Evolutionary conservation across 2,113 vertebrate species (phyloP).

Genomic region (Cebus imitator): DNA sequence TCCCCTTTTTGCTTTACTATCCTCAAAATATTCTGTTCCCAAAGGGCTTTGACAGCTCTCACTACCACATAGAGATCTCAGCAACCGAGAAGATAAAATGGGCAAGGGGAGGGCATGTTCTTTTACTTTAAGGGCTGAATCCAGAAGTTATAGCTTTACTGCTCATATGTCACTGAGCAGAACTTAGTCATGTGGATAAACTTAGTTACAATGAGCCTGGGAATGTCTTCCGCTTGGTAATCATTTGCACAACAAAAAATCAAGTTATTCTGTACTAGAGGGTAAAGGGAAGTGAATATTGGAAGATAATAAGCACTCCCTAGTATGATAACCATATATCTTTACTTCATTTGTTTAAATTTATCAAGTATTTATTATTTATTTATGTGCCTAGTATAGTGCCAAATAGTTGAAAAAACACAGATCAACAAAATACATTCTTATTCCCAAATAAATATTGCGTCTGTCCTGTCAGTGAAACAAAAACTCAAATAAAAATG

Average conservation of each 20-base stretch:
- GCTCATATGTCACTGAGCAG: not conserved
- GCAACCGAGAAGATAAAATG: not conserved
- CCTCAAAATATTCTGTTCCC: not conserved
- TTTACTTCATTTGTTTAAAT: not conserved
- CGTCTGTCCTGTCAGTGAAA: not conserved
- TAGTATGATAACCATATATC: not conserved
- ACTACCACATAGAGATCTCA: not conserved
- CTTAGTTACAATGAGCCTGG: not conserved
- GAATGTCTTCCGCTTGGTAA: not conserved
- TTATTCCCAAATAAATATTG: not conserved
- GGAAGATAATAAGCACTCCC: not conserved
- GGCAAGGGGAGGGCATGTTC: not conserved
- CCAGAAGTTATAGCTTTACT: not conserved
- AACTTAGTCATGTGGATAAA: not conserved
- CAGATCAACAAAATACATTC: not conserved
- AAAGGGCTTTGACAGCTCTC: not conserved
- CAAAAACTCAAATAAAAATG: not conserved
- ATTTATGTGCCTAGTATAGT: not conserved
- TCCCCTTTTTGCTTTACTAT: not conserved
- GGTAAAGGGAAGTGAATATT: not conserved
- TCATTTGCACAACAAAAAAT: not conserved
- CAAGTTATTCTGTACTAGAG: not conserved
- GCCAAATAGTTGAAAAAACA: not conserved
- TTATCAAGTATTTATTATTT: not conserved
- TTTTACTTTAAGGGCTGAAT: not conserved